phyloP scores from a whole-genome alignment of 1,140 invertebrate species.

The Brachionus angularis region DNA sequence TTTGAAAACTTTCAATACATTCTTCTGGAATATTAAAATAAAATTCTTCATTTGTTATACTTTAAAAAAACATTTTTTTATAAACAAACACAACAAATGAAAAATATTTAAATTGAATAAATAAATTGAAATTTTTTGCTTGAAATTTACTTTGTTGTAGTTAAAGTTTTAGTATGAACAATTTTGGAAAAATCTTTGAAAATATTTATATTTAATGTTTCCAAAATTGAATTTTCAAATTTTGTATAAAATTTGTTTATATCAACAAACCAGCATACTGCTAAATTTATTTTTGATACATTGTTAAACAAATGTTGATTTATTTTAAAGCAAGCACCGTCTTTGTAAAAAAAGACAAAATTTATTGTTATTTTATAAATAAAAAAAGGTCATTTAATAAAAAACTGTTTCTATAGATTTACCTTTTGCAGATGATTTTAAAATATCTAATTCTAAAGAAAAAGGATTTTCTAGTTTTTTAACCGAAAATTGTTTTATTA shows the following conservation, averaged over 20 bases:
- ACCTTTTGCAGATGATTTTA: conserved; percentile 36
- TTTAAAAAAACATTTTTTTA: background rate
- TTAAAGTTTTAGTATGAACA: background rate
- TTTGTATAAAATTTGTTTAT: conserved; percentile 14
- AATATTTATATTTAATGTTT: background rate
- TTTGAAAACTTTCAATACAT: background rate
- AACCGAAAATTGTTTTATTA: too few species aligned
- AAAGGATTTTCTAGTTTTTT: conserved; percentile 35
- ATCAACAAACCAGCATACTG: background rate
- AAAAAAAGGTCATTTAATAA: background rate
- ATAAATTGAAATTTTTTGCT: too few species aligned
- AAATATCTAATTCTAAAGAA: background rate
- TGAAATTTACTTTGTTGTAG: background rate
- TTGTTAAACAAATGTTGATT: background rate
- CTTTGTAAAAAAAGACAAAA: conserved; percentile 31
- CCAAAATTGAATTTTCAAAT: background rate
- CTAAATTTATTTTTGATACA: background rate
- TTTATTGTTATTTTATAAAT: background rate
- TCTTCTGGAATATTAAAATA: background rate
- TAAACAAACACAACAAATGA: too few species aligned
- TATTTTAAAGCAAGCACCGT: conserved; percentile 1
- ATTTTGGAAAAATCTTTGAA: background rate
- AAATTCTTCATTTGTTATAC: background rate
- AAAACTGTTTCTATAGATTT: conserved; percentile 10
- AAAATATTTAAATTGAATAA: too few species aligned